These are phyloP conservation scores for Strigops habroptila DNA, from an alignment of 2,113 vertebrate species.

Conservation along the genomic window DNA sequence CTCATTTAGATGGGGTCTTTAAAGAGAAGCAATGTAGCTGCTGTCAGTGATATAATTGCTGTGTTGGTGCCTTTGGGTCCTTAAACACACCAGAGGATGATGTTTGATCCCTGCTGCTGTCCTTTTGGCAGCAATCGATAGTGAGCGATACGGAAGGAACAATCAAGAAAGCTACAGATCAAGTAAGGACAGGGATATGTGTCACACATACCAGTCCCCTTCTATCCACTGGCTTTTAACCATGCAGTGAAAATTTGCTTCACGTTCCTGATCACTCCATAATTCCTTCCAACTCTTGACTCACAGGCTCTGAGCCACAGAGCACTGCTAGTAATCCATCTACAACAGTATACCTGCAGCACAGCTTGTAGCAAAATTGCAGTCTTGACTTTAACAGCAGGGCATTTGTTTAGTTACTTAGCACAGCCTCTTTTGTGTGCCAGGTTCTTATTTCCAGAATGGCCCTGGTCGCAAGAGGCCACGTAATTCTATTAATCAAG, in stretches of 20 bases:
- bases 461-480: background rate
- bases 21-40: conserved; percentile 11
- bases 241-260: background rate
- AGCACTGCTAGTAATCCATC: background rate
- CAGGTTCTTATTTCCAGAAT: background rate
- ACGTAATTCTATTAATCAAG: background rate
- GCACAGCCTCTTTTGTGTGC: background rate
- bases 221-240: background rate
- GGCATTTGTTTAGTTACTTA: background rate
- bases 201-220: background rate
- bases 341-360: background rate
- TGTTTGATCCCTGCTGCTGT: background rate
- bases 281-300: background rate
- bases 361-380: background rate
- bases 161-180: background rate
- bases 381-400: background rate
- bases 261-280: background rate
- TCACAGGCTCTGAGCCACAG: background rate
- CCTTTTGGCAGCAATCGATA: background rate
- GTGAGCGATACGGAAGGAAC: background rate
- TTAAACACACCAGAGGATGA: background rate
- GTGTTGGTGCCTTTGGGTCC: conserved; percentile 9
- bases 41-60: conserved; percentile 16
- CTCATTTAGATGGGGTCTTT: conserved; percentile 33
- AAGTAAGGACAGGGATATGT: background rate